phyloP scores from a whole-genome alignment of 2,797 vertebrate species.

The Acropternis orthonyx region DNA sequence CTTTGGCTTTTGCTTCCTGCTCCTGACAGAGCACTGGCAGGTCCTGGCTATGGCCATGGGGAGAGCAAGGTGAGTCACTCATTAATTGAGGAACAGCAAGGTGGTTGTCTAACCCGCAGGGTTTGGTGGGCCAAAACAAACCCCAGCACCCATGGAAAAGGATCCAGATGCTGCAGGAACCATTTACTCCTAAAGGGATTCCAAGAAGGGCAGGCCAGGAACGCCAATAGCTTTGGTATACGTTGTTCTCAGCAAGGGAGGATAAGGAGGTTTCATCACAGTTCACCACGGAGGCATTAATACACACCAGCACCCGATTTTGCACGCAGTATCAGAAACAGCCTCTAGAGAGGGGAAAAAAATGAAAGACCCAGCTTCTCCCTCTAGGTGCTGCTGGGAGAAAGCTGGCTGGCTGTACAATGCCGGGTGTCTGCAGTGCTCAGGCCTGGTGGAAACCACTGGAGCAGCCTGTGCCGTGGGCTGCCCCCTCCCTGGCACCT shows the following conservation, averaged over 20 bases:
- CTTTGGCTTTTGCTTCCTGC: slow-evolving; percentile 52
- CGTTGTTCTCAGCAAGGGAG: not conserved
- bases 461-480: fast-evolving
- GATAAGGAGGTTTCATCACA: fast-evolving
- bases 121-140: not conserved
- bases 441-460: not conserved
- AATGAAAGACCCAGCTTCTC: not conserved
- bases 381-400: not conserved
- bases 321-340: not conserved
- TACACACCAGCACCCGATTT: not conserved
- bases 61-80: not conserved
- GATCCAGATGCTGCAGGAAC: not conserved
- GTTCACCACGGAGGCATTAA: not conserved
- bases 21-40: not conserved
- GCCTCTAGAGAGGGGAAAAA: not conserved
- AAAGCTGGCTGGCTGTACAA: not conserved
- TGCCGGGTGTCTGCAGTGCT: not conserved
- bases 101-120: not conserved
- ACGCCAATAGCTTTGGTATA: not conserved
- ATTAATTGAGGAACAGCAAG: not conserved
- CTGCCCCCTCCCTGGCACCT: not conserved
- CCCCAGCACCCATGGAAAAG: not conserved
- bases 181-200: not conserved
- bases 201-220: not conserved
- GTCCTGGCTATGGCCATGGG: fast-evolving